Conservation (phyloP, 2,113 vertebrate genomes). For the Microcebus jonahi region DNA sequence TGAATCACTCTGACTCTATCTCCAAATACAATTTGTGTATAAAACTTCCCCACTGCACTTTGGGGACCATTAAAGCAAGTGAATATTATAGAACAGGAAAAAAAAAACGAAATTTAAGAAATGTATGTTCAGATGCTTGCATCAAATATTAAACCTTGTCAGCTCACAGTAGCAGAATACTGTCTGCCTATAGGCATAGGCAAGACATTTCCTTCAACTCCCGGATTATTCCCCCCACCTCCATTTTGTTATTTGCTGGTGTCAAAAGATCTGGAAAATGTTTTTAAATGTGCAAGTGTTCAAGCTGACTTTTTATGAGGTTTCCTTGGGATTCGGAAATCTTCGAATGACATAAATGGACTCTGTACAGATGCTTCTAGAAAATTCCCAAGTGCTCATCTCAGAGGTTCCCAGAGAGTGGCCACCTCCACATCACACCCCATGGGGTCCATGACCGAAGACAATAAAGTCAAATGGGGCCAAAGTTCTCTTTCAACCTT, state of each 20-base stretch:
- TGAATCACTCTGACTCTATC: conserved; percentile 3
- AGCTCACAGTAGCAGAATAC: not conserved
- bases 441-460: not conserved
- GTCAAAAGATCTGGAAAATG: conserved; percentile 22
- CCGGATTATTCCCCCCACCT: not conserved
- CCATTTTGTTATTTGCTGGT: not conserved
- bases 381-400: not conserved
- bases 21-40: conserved; percentile 42
- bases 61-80: conserved; percentile 35
- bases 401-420: not conserved
- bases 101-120: not conserved
- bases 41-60: not conserved
- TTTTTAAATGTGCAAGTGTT: not conserved
- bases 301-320: not conserved
- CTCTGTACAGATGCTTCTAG: not conserved
- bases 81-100: not conserved
- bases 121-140: not conserved
- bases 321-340: conserved; percentile 13
- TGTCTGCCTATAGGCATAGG: not conserved
- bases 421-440: not conserved
- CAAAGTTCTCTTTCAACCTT: not conserved
- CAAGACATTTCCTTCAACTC: not conserved
- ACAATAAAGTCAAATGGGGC: not conserved
- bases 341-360: not conserved
- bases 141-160: not conserved